These are phyloP conservation scores for Cantharis flavilabris DNA, from an alignment of 2,888 invertebrate genomes.

Conservation along the genomic window DNA sequence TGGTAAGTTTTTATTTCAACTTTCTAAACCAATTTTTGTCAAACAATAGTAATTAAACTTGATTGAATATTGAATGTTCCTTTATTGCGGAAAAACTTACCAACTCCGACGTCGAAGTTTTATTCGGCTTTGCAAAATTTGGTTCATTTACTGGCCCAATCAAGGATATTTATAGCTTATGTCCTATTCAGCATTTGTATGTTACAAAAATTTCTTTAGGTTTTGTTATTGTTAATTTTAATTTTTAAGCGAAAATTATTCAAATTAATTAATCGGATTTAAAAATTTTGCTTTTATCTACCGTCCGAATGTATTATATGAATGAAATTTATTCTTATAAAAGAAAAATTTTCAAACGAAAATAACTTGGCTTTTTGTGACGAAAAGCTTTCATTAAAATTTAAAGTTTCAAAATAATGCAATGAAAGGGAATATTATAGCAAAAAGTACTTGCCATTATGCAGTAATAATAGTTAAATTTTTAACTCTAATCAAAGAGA, in stretches of 20 bases:
- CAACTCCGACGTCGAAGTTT: neutral
- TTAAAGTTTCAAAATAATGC: neutral
- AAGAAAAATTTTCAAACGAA: neutral
- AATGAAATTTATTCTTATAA: neutral
- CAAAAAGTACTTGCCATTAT: neutral
- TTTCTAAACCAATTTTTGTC: neutral
- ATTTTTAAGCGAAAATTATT: too few relatives aligned
- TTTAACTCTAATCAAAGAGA: neutral
- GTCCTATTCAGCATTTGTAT: neutral
- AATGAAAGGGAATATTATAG: neutral
- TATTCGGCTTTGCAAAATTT: neutral
- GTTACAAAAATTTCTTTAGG: neutral
- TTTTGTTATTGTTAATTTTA: neutral
- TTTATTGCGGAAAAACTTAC: neutral
- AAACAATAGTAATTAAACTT: neutral
- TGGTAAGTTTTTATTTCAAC: neutral
- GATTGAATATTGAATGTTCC: neutral
- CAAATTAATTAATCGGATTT: neutral
- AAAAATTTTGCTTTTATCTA: neutral
- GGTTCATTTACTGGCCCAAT: neutral
- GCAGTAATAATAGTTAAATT: neutral
- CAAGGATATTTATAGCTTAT: neutral
- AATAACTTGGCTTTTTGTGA: neutral
- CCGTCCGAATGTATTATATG: neutral
- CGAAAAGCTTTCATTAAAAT: neutral